Percentiles rank a stretch among this genome's conserved stretches.
phyloP scores from a whole-genome alignment of 2,888 invertebrate species.

The Xanthia icteritia region DNA sequence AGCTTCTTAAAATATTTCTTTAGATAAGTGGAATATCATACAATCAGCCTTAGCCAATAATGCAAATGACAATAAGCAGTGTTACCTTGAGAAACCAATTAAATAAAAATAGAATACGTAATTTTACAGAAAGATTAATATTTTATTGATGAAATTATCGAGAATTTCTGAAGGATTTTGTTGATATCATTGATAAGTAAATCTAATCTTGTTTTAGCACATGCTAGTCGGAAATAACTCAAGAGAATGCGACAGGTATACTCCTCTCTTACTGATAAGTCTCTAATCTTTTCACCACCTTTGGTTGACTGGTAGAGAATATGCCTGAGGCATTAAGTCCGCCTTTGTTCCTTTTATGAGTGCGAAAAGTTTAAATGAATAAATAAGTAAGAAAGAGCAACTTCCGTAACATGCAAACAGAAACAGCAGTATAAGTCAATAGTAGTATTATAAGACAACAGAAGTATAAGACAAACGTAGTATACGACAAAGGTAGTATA shows the following conservation, averaged over 20 bases:
- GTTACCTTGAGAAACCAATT: constrained; percentile 11
- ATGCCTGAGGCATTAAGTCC: too few relatives aligned
- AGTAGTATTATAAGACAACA: too few relatives aligned
- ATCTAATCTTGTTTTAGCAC: background rate
- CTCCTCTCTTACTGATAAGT: background rate
- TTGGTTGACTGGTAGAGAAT: too few relatives aligned
- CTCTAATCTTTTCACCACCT: too few relatives aligned
- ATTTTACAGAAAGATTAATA: background rate
- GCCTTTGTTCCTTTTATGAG: too few relatives aligned
- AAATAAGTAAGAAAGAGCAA: background rate
- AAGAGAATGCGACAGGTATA: background rate
- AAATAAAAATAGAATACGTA: background rate
- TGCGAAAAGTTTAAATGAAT: too few relatives aligned
- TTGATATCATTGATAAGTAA: constrained; percentile 12
- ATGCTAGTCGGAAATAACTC: background rate
- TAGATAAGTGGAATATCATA: constrained; percentile 4
- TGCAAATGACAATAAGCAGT: background rate
- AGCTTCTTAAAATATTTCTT: background rate
- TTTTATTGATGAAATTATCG: constrained; percentile 15
- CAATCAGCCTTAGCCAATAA: constrained; percentile 6
- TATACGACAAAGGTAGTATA: too few relatives aligned
- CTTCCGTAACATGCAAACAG: background rate
- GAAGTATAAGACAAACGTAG: background rate
- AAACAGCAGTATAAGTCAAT: background rate
- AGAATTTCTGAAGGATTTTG: constrained; percentile 17